Evolutionary conservation across 2,888 invertebrate genomes (phyloP), one percentile per base, ranked within the genome.

Genomic region (Stenodema calcarata): DNA sequence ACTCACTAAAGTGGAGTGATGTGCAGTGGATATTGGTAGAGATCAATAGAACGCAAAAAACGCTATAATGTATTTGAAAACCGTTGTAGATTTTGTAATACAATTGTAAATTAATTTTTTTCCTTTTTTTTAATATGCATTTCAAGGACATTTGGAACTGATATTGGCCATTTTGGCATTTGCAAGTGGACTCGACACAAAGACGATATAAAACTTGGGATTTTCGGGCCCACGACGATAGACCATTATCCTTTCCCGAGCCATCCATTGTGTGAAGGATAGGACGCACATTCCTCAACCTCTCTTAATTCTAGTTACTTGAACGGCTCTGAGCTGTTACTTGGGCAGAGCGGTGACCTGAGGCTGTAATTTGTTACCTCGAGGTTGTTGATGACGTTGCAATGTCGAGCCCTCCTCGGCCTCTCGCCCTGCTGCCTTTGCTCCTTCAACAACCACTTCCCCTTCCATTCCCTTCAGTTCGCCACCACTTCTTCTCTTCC

Each of bases 261-360:
- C 35, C 35, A 73, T 9, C 30, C 30, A 6, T 28, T 73, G 73
- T 73, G 28, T 18, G 73, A 28, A 73, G 54, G 54, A 3, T 54
- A 18, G 16, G 54, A 54, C 54, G n/a, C 30, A 12, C 80, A 50
- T 50, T 50, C 50, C 50, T 81, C 54, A 62, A 41, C 81, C 62
- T 81, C 81, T 81, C 35, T n/a, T 80, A 81, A 81, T 81, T 81
- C 81, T 81, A 4, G 62, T 54, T 54, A 81, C 81, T 81, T 81
- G 81, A 81, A 81, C 81, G 81, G 81, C 81, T 50, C 28, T 28
- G 50, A 80, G 80, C 80, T 80, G 80, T 80, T 80, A 80, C 80
- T 80, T 47, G 80, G 47, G 23, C 80, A 80, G 80, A 80, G 80
- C 69, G 81, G 81, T 44, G 81, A 81, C 62, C 62, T 35, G 62